Base-by-base conservation (phyloP, 2,797 vertebrate species). In the Melanotaenia maccullochi region DNA sequence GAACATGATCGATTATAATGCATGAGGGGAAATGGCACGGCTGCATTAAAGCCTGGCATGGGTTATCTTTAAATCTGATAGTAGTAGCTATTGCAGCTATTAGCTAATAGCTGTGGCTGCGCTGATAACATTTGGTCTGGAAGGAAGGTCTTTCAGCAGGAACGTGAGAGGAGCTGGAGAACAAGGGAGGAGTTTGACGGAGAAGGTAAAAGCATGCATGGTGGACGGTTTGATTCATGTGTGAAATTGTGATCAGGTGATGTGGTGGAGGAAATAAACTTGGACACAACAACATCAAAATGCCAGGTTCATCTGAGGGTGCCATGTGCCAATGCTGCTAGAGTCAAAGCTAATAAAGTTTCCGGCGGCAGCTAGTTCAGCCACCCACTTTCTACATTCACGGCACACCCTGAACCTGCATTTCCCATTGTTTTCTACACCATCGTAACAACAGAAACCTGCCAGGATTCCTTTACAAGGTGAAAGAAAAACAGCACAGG, bases 51-150 rank as follows among this genome's bases (percentile, higher is more conserved):
- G 83, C 75, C 87, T 69, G 76, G 65, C 65, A 66, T 56, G 36
- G 56, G 58, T 72, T 79, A 83, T 89, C 86, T 86, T 73, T 72
- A 76, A 85, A 91, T 90, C 84, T 89, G 92, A 92, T 88, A 84
- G 80, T 36, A 28, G 71, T 3, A 30, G 82, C 78, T 83, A 83
- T 89, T 83, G 78, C 52, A 63, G 89, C 91, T 92, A 91, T 92
- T 92, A 91, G 92, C 91, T 90, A 91, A 92, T 87, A 90, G 92
- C 86, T 68, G 71, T 24, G 83, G 84, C 72, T 63, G 33, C 1
- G 30, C 84, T 82, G 87, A 92, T 92, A 91, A 83, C 77, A 85
- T 73, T 87, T 76, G 58, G 67, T 85, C 65, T 28, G 33, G 77
- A 64, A 65, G 71, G 49, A 68, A 63, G 73, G 69, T 73, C 65